Conservation (phyloP, 2,888 invertebrate genomes). For the Stenoptilia bipunctidactyla region DNA sequence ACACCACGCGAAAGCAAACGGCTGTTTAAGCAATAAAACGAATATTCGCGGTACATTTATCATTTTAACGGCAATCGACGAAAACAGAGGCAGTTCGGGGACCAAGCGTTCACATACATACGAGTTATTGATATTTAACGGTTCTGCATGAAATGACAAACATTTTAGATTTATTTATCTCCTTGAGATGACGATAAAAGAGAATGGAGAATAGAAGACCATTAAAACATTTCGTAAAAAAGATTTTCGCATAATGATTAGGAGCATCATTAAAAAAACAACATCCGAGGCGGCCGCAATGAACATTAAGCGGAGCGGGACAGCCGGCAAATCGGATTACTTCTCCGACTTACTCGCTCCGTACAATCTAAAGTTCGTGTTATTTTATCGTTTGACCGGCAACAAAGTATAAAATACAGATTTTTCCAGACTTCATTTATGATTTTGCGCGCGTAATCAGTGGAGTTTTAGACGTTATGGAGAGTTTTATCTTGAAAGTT, state of each 20-base stretch:
- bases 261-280: no score
- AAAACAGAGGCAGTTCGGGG: background rate
- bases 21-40: constrained; percentile 18
- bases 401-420: no score
- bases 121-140: constrained; percentile 11
- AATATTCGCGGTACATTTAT: constrained; percentile 28
- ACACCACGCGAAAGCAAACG: background rate
- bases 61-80: constrained; percentile 32
- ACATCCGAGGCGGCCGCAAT: constrained; percentile 13
- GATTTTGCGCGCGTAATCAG: no score
- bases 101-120: constrained; percentile 23
- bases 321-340: no score
- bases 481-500: no score
- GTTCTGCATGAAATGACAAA: background rate
- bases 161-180: background rate
- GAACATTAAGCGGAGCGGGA: no score
- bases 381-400: no score
- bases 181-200: background rate
- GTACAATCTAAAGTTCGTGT: no score
- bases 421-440: no score
- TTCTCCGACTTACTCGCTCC: no score
- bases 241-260: no score
- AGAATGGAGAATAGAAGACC: background rate
- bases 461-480: no score
- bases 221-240: constrained; percentile 29